Base-by-base conservation (phyloP, 2,797 vertebrate genomes). In the Myoxocephalus aenaeus region DNA sequence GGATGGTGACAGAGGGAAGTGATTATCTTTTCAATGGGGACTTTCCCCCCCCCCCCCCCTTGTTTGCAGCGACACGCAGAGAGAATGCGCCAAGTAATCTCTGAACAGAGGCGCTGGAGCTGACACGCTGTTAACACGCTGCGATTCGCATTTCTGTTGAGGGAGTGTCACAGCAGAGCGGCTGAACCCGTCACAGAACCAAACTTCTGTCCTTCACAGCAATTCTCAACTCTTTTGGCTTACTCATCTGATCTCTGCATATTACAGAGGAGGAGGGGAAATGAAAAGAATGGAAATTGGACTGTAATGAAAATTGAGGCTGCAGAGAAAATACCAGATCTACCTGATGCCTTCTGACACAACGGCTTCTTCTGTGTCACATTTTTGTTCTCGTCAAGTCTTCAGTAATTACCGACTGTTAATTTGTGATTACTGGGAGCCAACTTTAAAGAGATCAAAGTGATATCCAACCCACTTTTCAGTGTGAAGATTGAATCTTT, bases 71-170 rank as follows among this genome's bases (percentile, higher is more conserved):
- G 12, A 42, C 74, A 76, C 22, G 15, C 69, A 58, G 81, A 80
- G 81, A 85, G 88, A 88, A 85, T 81, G 79, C 82, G 70, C 85
- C 65, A 80, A 70, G 81, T 86, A 71, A 79, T 87, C 80, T 80
- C 53, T 40, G 59, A 83, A 70, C 69, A 85, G 80, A 76, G 29
- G 79, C 78, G 71, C 66, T 5, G 63, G 46, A 64, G 67, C 63
- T 70, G 85, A 86, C 89, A 73, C 27, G 10, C 70, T 27, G 81
- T 87, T 84, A 87, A 87, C 87, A 89, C 75, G 75, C 80, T 80
- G 83, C 2, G 82, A 78, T 75, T 87, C 84, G 84, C 79, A 76
- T 89, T 88, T 85, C 78, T 89, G 63, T 46, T 50, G 68, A 80
- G 68, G 77, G 77, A 74, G 57, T 0, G 77, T 77, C 75, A 42